Base-by-base conservation (phyloP, 2,113 vertebrate species). In the Pteropus alecto region DNA sequence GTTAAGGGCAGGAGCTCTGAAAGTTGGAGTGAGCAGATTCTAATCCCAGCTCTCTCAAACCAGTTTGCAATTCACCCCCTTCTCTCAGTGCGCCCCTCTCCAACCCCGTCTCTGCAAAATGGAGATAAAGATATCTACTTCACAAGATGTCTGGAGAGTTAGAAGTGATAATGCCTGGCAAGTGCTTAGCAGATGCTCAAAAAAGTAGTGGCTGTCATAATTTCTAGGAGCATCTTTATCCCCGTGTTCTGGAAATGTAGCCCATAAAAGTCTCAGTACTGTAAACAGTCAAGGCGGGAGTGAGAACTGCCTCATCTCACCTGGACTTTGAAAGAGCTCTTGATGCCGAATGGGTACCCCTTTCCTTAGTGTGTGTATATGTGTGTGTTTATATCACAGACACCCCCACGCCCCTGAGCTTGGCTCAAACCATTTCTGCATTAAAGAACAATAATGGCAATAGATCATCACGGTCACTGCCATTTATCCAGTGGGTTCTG, bases 361-460 rank as follows among this genome's bases (percentile, higher is more conserved):
- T 35, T 18, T 7, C 18, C 26, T 78, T 14, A n/a, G 30, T 46
- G 30, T 38, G 38, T 38, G 38, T n/a, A n/a, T n/a, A 35, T 74
- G 14, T 61, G 22, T 15, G 19, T 76, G 33, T 46, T 15, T 43
- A 22, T 24, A 13, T 48, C 65, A 63, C 54, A 4, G 18, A 56
- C n/a, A 33, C 79, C 22, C 15, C 28, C 14, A 19, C 24, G 14
- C 3, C 2, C 14, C 58, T 13, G 4, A 13, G 24, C 6, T 51
- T 68, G 33, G 68, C 61, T n/a, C 21, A 60, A 61, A 51, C 33
- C 33, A 18, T 26, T 7, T 41, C 60, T 0, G 0, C 1, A 0
- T 71, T 70, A 46, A 35, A 33, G 54, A 38, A 35, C 10, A 78
- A 5, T 30, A 51, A 61, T 0, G n/a, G 24, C n/a, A 46, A 21